Evolutionary conservation across 2,113 vertebrate genomes (phyloP).

Genomic region (Leptosomus discolor): DNA sequence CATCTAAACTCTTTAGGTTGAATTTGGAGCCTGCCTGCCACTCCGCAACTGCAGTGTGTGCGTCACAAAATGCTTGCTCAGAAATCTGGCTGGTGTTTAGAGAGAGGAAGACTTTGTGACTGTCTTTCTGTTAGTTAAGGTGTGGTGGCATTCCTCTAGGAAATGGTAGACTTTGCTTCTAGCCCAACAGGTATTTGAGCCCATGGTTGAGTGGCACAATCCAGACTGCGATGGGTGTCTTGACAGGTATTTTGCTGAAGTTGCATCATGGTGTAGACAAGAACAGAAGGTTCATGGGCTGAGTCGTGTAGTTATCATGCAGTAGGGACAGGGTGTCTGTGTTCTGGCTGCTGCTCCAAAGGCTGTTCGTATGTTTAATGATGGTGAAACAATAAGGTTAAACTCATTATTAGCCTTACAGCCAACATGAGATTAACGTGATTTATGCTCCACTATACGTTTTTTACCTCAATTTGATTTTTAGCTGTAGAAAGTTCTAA

Average conservation of each 20-base stretch:
- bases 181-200: not conserved
- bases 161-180: not conserved
- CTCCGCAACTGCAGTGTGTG: not conserved
- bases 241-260: not conserved
- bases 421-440: not conserved
- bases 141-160: not conserved
- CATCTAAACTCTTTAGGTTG: not conserved
- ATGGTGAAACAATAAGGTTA: not conserved
- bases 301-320: not conserved
- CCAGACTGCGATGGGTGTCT: not conserved
- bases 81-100: not conserved
- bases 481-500: not conserved
- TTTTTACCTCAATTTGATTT: not conserved
- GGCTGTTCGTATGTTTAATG: not conserved
- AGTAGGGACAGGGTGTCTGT: not conserved
- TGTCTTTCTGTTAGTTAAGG: not conserved
- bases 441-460: not conserved
- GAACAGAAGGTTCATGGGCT: not conserved
- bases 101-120: not conserved
- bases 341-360: not conserved
- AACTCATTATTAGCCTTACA: not conserved
- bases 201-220: not conserved
- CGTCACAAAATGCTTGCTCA: accelerated
- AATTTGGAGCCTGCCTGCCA: not conserved
- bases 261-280: not conserved